Conservation (phyloP, 1,140 invertebrate genomes). For the Atta cephalotes region DNA sequence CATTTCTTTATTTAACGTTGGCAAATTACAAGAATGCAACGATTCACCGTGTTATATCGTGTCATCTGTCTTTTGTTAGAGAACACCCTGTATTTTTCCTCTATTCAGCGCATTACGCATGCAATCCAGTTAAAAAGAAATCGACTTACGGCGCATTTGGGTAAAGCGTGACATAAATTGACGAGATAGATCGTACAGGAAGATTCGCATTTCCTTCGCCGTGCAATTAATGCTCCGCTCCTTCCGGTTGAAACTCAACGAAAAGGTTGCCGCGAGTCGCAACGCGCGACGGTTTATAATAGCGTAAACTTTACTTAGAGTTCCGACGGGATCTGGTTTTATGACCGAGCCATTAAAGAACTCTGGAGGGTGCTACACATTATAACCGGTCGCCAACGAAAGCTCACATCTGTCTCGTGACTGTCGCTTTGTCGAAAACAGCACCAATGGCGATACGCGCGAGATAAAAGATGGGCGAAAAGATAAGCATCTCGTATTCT, state of each 20-base stretch:
- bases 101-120: background rate
- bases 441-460: background rate
- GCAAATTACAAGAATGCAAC: too few relatives aligned
- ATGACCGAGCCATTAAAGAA: constrained; percentile 42
- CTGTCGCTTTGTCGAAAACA: constrained; percentile 3
- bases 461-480: constrained; percentile 10
- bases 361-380: constrained; percentile 45
- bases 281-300: constrained; percentile 11
- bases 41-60: too few relatives aligned
- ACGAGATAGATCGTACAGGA: background rate
- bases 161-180: background rate
- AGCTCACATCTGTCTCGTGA: constrained; percentile 43
- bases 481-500: background rate
- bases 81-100: background rate
- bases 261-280: background rate
- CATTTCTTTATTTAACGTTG: too few relatives aligned
- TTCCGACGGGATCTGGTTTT: constrained; percentile 46
- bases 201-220: constrained; percentile 8
- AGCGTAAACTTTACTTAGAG: constrained; percentile 3
- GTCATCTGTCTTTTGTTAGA: too few relatives aligned
- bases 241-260: constrained; percentile 6
- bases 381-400: constrained; percentile 57
- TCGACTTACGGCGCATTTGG: background rate
- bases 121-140: background rate
- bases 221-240: background rate